Base-by-base conservation (phyloP, 92 coral and sea anemone species). In the Actinernus sp. region DNA sequence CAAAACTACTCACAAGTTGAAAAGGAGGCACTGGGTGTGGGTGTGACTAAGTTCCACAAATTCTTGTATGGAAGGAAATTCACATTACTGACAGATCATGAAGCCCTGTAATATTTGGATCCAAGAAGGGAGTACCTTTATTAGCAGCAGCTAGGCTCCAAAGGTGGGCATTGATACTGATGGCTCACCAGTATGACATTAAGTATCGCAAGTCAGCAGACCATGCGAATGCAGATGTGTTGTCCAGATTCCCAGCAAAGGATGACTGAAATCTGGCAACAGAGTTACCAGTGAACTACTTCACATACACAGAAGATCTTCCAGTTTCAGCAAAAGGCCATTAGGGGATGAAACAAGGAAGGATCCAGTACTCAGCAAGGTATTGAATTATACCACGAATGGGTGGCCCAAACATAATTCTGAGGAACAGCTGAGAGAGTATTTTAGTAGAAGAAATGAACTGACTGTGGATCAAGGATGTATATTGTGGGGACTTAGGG, bases 401-500 rank as follows among this genome's bases (percentile, higher is more conserved):
- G 89, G 83, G 23, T 82, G 86, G 86, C 90, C 94, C 2, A 55
- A 58, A 29, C 18, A 55, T 12, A 72, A 76, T 31, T 30, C 56
- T 21, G 78, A 60, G 19, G 79, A 88, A 34, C 43, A 60, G 31
- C 53, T 88, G 53, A 69, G 69, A 50, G 82, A 81, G 12, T 88
- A 70, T 51, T 67, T 76, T 26, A 62, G 33, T 11, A 65, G 69
- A 22, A 48, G 76, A 65, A 20, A 52, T 26, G 90, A 83, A 58
- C 45, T 88, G 44, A 31, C 76, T 12, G 90, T 54, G 21, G 87
- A 88, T 19, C 80, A 88, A 61, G 95, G 82, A 50, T 90, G 89
- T 81, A 31, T 90, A 34, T 40, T 85, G 61, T 85, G 88, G 86
- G 92, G 92, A 48, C 45, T 71, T 70, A 65, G 86, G 9, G 88